Evolutionary conservation across 2,797 vertebrate genomes (phyloP).

Genomic region (Anguilla pacifica): DNA sequence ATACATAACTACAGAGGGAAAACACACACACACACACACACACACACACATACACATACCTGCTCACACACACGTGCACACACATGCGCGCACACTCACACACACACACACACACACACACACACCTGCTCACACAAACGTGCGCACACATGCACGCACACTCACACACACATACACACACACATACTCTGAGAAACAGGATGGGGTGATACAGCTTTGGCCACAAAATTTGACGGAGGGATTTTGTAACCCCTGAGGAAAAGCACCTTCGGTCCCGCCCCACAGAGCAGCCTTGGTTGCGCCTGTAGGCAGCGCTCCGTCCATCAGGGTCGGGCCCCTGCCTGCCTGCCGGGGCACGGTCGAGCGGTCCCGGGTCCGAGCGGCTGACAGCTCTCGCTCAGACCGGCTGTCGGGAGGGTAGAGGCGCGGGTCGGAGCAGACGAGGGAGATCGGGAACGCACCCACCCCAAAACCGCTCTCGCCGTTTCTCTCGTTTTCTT

Average conservation of each 20-base stretch:
- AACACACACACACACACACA: neutral
- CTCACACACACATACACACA: too few species aligned
- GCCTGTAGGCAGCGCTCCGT: neutral
- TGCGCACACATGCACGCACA: too few species aligned
- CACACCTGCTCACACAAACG: too few species aligned
- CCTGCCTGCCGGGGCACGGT: neutral
- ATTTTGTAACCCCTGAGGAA: neutral
- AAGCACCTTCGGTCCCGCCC: neutral
- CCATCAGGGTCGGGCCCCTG: neutral
- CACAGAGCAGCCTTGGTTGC: too few species aligned
- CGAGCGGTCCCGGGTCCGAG: too few species aligned
- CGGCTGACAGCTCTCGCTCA: neutral
- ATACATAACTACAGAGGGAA: neutral
- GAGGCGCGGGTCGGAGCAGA: neutral
- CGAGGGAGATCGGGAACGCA: neutral
- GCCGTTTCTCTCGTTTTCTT: neutral
- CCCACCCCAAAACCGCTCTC: neutral
- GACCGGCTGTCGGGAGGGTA: neutral
- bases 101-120: neutral
- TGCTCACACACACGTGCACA: too few species aligned
- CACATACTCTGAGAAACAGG: too few species aligned
- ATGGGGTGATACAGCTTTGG: too few species aligned
- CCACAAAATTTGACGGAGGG: too few species aligned
- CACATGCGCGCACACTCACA: too few species aligned
- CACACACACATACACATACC: too few species aligned